Evolutionary conservation across 2,113 vertebrate genomes (phyloP).

Genomic region (Apteryx owenii): DNA sequence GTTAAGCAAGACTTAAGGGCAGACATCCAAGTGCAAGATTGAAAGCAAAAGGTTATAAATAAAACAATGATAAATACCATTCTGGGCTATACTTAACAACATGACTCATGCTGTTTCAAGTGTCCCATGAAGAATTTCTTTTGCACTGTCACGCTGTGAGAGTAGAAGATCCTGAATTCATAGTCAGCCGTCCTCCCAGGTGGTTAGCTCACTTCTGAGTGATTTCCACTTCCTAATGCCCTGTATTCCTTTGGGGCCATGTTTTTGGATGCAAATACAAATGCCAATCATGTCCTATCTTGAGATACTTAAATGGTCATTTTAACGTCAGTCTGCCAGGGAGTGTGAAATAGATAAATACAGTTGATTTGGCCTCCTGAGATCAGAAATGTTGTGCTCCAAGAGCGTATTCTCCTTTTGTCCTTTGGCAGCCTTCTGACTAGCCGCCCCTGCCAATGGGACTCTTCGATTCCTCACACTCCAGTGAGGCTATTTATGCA

Average conservation of each 20-base stretch:
- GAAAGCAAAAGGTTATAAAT: slow-evolving; percentile 20
- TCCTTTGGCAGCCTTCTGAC: not conserved
- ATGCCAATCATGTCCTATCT: not conserved
- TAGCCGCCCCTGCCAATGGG: not conserved
- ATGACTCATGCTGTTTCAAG: not conserved
- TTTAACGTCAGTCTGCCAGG: not conserved
- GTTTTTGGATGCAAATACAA: not conserved
- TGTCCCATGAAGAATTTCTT: not conserved
- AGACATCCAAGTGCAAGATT: not conserved
- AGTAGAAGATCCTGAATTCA: not conserved
- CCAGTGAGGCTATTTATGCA: not conserved
- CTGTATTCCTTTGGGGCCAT: not conserved
- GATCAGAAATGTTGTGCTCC: not conserved
- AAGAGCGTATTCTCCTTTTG: not conserved
- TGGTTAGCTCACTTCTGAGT: rapidly evolving
- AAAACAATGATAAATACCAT: not conserved
- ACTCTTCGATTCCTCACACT: not conserved
- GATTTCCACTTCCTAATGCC: not conserved
- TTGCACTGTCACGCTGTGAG: not conserved
- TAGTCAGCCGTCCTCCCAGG: not conserved
- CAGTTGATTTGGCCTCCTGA: not conserved
- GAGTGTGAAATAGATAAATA: not conserved
- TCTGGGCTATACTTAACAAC: not conserved
- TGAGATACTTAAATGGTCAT: not conserved
- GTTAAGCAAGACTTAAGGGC: not conserved